Evolutionary conservation across 1,140 invertebrate species (phyloP), one percentile per base, ranked within the genome.

Genomic region (Colletes latitarsis): DNA sequence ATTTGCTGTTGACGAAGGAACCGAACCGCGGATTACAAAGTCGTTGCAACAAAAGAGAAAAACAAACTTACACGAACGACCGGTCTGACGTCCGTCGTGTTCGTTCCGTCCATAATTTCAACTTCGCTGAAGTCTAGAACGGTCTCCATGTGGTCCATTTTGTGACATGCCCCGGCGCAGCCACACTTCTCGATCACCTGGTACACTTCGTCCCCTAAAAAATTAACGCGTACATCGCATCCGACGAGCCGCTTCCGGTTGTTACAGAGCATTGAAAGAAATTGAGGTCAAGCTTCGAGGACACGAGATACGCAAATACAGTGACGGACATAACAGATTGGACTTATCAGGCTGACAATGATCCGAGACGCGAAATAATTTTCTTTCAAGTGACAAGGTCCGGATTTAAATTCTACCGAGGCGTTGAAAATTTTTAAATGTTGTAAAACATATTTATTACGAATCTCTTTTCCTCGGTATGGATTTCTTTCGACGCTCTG

Each of bases 151-250:
- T 91, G 89, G 83, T 93, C 88, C 88, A 93, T 90, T 77, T 90
- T 90, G 74, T 93, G 91, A 79, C 93, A 94, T 67, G 83, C 85
- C 19, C 83, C 84, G 6, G 89, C 89, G 63, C 93, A 94, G 0
- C 89, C 89, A 75, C 93, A 94, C 79, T 90, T 91, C 55, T 92
- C 90, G 17, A 93, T 92, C 39, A 92, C 85, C 75, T 92, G 91
- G 74, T 93, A 88, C 17, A 93, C 83, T 85, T 93, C 93, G 72
- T 92, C 90, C 43, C 93, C 93, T 93, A 62, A 52, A 84, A 60
- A 64, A 6, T 1, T 0, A 39, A 62, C 55, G 19, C 6, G 15
- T 74, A 21, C 6, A 2, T 63, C 9, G 14, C 3, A 21, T 10
- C 2, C 14, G 17, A 21, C 30, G 43, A 4, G 9, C 12, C 14